Conservation (phyloP, 2,797 vertebrate genomes). For the Gobio occitaniae region DNA sequence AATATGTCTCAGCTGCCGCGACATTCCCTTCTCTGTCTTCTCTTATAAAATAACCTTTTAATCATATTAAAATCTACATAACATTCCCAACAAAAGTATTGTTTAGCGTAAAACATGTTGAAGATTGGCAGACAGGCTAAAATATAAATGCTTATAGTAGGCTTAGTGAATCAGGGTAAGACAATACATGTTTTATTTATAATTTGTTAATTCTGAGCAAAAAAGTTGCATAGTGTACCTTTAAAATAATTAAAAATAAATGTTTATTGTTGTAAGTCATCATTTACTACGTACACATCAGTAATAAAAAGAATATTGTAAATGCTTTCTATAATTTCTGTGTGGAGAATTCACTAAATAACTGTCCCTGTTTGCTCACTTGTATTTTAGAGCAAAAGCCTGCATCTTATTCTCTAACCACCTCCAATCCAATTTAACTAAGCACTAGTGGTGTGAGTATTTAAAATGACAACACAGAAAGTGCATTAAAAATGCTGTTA, state of each 20-base stretch:
- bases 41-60: too few species aligned
- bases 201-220: too few species aligned
- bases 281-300: neutral
- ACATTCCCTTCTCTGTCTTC: too few species aligned
- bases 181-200: neutral
- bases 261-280: neutral
- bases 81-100: too few species aligned
- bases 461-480: neutral
- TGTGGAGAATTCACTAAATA: neutral
- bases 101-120: too few species aligned
- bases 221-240: too few species aligned
- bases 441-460: neutral
- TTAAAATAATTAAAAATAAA: too few species aligned
- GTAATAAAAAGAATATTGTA: neutral
- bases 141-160: neutral
- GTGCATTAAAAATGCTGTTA: neutral
- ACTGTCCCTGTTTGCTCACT: constrained; percentile 3
- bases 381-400: neutral
- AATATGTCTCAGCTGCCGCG: too few species aligned
- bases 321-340: neutral
- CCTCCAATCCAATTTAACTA: neutral
- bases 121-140: neutral
- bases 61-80: too few species aligned
- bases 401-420: neutral
- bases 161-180: too few species aligned